Base-by-base conservation (phyloP, 2,888 invertebrate genomes). In the Macrosiphum euphorbiae region DNA sequence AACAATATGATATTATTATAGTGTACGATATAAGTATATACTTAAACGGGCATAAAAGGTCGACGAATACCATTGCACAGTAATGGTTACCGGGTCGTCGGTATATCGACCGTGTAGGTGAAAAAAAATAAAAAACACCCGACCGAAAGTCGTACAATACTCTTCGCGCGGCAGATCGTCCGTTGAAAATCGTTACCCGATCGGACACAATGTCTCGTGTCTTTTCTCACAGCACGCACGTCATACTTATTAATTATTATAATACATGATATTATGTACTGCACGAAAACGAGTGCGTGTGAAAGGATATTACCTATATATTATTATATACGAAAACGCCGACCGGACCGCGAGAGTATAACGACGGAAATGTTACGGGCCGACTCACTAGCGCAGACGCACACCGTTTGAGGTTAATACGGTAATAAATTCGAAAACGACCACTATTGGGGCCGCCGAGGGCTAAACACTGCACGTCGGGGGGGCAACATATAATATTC, bases 371-470 rank as follows among this genome's bases (percentile, higher is more conserved):
- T n/a, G 61, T 67, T 67, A 90, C 61, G 90, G 90, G n/a, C 10
- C 47, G n/a, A n/a, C 13, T 35, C 44, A 24, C 16, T 26, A 16
- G 20, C 20, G 20, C 52, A 52, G 24, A 24, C 55, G 55, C 20
- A 24, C 55, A 7, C 55, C 55, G 55, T 55, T 55, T 55, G 24
- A n/a, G 90, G 90, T 90, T 47, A 61, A 90, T 47, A 78, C 78
- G 90, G 50, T 35, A 90, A 78, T 78, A 78, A 78, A 90, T 78
- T 50, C 50, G 78, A 90, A 90, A 50, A 78, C 35, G 10, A n/a
- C 47, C 90, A 50, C 50, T 24, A 47, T 89, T 61, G 61, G 61
- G 20, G 78, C 78, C 44, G 89, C 44, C 44, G 44, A 90, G 61
- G 61, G 61, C 61, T 90, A 44, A 61, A 47, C 28, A n/a, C 78